Base-by-base conservation (phyloP, 2,888 invertebrate genomes). In the Plebejus melissa region DNA sequence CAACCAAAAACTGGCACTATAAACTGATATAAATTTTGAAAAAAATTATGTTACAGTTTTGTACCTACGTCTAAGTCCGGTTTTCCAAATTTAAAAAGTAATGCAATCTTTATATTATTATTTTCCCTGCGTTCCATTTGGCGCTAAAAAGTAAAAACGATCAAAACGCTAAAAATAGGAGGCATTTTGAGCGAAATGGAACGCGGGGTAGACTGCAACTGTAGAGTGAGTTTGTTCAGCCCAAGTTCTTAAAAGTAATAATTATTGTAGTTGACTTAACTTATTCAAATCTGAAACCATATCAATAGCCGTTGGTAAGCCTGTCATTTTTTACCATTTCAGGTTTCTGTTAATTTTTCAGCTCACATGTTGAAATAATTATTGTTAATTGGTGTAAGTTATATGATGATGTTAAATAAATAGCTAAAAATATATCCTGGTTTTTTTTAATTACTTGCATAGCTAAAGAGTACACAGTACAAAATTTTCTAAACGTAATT, bases 341-440 rank as follows among this genome's bases (percentile, higher is more conserved):
- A 28, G 75, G 75, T 58, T 71, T 75, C 70, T 75, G 75, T 71
- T 75, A 75, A 75, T 65, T 75, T 54, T 69, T 75, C 75, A 75
- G 71, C 75, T 71, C 46, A 22, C 41, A 58, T 28, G 71, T 70
- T 75, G 58, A 71, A 75, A 75, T 85, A 80, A 88, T 90, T 90
- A 88, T 90, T 90, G 90, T 90, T 91, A 89, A 87, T 87, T 87
- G 88, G 86, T 90, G 85, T 90, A 90, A 90, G 89, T 89, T 90
- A 88, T 89, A 90, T 85, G 87, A 90, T 81, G 84, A 86, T 91
- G 92, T 92, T 92, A 82, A 91, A 89, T 92, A 92, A 92, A 92
- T 75, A 75, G 75, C 88, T 88, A 86, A 88, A 86, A 87, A 87
- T 88, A 83, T 78, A 60, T 74, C 9, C 75, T 75, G 69, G 57